Conservation (phyloP, 2,113 vertebrate species). For the Peromyscus leucopus region DNA sequence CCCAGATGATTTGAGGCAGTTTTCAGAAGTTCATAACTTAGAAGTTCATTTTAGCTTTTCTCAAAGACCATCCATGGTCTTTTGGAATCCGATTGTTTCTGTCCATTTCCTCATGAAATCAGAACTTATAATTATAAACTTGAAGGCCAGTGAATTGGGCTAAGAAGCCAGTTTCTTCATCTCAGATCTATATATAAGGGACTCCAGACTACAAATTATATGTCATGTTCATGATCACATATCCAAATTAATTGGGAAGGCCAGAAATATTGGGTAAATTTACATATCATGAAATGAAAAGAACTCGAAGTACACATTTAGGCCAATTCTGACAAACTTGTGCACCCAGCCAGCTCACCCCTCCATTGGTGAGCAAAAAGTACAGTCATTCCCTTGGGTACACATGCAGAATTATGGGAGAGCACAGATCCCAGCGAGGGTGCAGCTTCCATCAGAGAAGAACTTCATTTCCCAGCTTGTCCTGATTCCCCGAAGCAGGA, state of each 20-base stretch:
- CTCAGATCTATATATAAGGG: background rate
- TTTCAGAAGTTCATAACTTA: background rate
- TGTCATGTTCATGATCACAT: background rate
- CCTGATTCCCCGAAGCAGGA: background rate
- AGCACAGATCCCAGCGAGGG: background rate
- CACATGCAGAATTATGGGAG: background rate
- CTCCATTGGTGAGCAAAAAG: background rate
- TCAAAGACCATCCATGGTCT: background rate
- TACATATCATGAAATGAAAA: background rate
- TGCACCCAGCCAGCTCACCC: background rate
- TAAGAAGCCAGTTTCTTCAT: conserved; percentile 10
- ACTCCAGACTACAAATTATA: background rate
- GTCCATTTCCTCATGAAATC: background rate
- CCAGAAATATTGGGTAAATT: background rate
- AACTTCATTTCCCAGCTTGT: background rate
- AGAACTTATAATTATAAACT: conserved; percentile 28
- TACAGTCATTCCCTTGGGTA: background rate
- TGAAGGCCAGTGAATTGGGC: background rate
- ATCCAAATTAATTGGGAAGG: background rate
- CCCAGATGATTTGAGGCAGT: background rate
- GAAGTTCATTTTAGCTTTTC: background rate
- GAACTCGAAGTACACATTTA: background rate
- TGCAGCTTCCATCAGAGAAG: conserved; percentile 22
- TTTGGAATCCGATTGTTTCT: conserved; percentile 12
- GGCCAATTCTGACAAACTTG: background rate